Evolutionary conservation across 2,797 vertebrate genomes (phyloP).

Genomic region (Morus bassanus): DNA sequence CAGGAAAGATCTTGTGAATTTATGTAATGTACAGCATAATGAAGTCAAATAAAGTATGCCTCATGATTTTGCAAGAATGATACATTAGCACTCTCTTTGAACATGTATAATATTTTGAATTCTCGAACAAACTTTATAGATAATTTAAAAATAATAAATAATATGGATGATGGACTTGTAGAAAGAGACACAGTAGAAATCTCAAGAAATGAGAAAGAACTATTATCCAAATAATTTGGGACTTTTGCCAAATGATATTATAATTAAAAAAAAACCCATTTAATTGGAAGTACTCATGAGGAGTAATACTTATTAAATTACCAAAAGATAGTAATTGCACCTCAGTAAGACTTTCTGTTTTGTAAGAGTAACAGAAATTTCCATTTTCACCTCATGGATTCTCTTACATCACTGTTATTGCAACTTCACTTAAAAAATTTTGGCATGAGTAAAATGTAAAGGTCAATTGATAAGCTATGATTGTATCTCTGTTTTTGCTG

Average conservation of each 20-base stretch:
- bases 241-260: background rate
- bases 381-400: background rate
- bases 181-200: background rate
- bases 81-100: background rate
- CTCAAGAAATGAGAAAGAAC: background rate
- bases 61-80: constrained; percentile 3
- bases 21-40: background rate
- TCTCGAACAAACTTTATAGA: background rate
- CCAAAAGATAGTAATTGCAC: background rate
- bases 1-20: constrained; percentile 1
- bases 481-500: background rate
- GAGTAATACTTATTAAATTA: background rate
- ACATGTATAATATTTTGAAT: background rate
- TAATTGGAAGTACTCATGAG: background rate
- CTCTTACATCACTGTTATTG: background rate
- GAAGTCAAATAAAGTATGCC: constrained; percentile 47
- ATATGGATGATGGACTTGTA: background rate
- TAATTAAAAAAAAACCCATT: background rate
- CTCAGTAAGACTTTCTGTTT: background rate
- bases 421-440: background rate
- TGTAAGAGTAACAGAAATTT: background rate
- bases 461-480: background rate
- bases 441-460: background rate
- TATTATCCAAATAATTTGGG: background rate
- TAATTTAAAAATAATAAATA: background rate